Evolutionary conservation across 35 echinoderm and acorn worm species (phyloP).

Genomic region (Acanthaster planci): DNA sequence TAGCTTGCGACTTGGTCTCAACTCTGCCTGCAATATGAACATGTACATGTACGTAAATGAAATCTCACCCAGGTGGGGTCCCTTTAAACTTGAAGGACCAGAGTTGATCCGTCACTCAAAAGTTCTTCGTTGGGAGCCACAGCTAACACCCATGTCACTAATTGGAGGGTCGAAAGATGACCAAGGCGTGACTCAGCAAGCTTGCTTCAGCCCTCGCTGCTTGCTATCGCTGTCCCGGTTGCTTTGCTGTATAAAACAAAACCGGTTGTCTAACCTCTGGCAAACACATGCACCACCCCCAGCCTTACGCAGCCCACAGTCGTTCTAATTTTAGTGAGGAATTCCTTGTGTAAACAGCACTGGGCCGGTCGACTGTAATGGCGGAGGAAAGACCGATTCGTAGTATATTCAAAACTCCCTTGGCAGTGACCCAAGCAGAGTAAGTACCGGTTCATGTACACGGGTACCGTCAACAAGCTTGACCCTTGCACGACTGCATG

Average conservation of each 20-base stretch:
- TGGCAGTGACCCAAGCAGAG: conserved; percentile 4
- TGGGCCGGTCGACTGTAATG: too few relatives aligned
- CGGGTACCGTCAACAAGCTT: too few relatives aligned
- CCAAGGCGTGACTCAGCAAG: not conserved
- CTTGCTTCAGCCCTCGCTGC: too few relatives aligned
- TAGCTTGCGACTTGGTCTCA: not conserved
- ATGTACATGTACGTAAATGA: not conserved
- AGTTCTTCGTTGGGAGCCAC: not conserved
- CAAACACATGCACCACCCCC: too few relatives aligned
- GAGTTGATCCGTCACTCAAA: too few relatives aligned
- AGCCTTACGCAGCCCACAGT: too few relatives aligned
- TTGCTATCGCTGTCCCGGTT: too few relatives aligned
- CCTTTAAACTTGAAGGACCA: not conserved
- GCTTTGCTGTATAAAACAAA: too few relatives aligned
- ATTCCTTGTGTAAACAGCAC: too few relatives aligned
- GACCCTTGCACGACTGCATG: not conserved
- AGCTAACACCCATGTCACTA: not conserved
- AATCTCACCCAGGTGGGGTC: not conserved
- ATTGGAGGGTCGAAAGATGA: not conserved
- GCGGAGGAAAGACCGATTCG: too few relatives aligned
- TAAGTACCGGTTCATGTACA: not conserved
- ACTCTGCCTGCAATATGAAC: not conserved
- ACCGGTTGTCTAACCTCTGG: too few relatives aligned
- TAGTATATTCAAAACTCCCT: not conserved
- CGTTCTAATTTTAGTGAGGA: too few relatives aligned